Evolutionary conservation across 2,113 vertebrate species (phyloP).

Genomic region (Carettochelys insculpta): DNA sequence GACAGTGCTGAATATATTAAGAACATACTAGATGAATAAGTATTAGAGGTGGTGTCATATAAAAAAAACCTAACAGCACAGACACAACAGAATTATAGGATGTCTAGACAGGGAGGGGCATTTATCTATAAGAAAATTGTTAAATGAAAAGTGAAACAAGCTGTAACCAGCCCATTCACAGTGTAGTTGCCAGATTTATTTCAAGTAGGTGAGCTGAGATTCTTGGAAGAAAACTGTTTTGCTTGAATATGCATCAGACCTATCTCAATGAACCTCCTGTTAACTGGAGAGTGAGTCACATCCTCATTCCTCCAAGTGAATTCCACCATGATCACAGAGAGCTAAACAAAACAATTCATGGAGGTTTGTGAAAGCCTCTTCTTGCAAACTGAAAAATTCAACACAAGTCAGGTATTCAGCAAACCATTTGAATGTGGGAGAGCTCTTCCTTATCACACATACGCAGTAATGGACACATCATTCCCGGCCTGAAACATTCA

Average conservation of each 20-base stretch:
- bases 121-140: not conserved
- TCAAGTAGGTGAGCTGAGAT: not conserved
- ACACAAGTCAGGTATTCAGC: not conserved
- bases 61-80: not conserved
- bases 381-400: not conserved
- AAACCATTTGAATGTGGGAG: not conserved
- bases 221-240: constrained; percentile 10
- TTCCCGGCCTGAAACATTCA: not conserved
- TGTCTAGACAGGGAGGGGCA: not conserved
- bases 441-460: not conserved
- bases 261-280: too few relatives aligned
- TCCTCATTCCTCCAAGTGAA: not conserved
- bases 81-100: not conserved
- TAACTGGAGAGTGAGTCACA: too few relatives aligned
- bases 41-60: not conserved
- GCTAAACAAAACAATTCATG: not conserved
- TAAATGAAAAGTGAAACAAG: too few relatives aligned
- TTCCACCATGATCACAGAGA: not conserved
- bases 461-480: not conserved
- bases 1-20: not conserved
- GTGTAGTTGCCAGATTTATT: not conserved
- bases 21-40: not conserved
- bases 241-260: not conserved
- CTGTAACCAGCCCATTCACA: not conserved
- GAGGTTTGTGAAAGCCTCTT: not conserved